Evolutionary conservation across 1,140 invertebrate species (phyloP), one percentile per base, ranked within the genome.

Genomic region (Tetraneura akinire): DNA sequence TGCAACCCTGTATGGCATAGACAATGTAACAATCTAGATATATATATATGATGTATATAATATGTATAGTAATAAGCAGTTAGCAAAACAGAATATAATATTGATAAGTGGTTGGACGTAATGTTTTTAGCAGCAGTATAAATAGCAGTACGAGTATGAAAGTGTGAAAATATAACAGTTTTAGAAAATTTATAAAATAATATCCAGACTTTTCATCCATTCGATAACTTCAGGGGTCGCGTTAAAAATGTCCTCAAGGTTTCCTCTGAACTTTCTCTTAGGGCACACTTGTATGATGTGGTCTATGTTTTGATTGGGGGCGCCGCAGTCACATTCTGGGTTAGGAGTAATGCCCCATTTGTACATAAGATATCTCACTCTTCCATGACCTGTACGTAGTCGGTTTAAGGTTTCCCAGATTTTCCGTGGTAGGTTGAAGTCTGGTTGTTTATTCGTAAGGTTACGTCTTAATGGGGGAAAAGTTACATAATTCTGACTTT

Each of bases 331-430:
- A 21, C 32, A 37, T 37, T 8, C 32, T 37, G 32, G 32, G 8
- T 37, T 37, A 37, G 3, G 32, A 37, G 32, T 26, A 60, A 60
- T 60, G 21, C 55, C 23, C 55, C 55, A 60, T 60, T 29, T 60
- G 55, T 60, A 23, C 55, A 60, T 60, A 29, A 60, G 23, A 60
- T 60, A 60, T 60, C 23, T 23, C 23, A 60, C 55, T 60, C 55
- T 60, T 60, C 55, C 55, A 60, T 60, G 55, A 60, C 55, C 55
- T 60, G 55, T 60, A 60, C 23, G 23, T 60, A 60, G 29, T 37
- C 32, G 32, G 32, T 37, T 37, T 60, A 29, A 60, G 26, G 55
- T 60, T 60, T 23, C 29, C 23, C 55, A 60, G 55, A 60, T 60
- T 60, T 23, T 60, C 55, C 55, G 55, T 60, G 8, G 55, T 57